Evolutionary conservation across 2,113 vertebrate species (phyloP).

Genomic region (Spea bombifrons): DNA sequence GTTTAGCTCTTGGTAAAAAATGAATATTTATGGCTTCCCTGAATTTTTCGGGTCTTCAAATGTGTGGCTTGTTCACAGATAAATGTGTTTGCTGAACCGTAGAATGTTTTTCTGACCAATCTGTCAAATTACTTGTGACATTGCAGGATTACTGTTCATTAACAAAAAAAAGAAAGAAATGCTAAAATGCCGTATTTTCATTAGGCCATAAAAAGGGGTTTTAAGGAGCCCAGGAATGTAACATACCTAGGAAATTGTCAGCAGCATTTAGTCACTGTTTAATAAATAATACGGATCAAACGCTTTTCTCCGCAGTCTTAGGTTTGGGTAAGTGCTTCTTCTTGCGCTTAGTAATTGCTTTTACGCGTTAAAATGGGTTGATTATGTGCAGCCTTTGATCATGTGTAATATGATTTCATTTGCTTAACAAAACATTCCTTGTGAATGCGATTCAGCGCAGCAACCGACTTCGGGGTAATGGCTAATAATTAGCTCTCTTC

Average conservation of each 20-base stretch:
- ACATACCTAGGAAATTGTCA: constrained; percentile 1
- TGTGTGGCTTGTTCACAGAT: constrained; percentile 10
- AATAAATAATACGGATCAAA: constrained; percentile 42
- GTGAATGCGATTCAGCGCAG: constrained; percentile 24
- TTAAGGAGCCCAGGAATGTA: constrained; percentile 33
- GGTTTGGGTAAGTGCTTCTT: constrained; percentile 31
- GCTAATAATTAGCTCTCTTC: constrained; percentile 41
- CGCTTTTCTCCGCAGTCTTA: constrained; percentile 21
- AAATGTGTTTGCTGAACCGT: constrained; percentile 15
- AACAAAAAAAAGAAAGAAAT: constrained; percentile 8
- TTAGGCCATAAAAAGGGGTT: constrained; percentile 14
- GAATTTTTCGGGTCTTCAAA: background rate
- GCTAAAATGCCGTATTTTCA: constrained; percentile 13
- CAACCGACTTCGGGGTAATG: constrained; percentile 20
- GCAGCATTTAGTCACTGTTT: constrained; percentile 28
- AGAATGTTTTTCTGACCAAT: constrained; percentile 33
- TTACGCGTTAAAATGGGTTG: constrained; percentile 40
- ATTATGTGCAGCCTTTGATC: constrained; percentile 42
- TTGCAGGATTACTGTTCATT: constrained; percentile 33
- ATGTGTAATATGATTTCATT: constrained; percentile 46
- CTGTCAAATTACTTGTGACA: constrained; percentile 37
- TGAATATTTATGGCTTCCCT: background rate
- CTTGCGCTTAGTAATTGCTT: constrained; percentile 30
- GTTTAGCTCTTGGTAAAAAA: background rate
- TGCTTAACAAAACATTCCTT: constrained; percentile 46